These are phyloP conservation scores for Planococcus citri DNA, from an alignment of 1,140 invertebrate species.

Conservation along the genomic window DNA sequence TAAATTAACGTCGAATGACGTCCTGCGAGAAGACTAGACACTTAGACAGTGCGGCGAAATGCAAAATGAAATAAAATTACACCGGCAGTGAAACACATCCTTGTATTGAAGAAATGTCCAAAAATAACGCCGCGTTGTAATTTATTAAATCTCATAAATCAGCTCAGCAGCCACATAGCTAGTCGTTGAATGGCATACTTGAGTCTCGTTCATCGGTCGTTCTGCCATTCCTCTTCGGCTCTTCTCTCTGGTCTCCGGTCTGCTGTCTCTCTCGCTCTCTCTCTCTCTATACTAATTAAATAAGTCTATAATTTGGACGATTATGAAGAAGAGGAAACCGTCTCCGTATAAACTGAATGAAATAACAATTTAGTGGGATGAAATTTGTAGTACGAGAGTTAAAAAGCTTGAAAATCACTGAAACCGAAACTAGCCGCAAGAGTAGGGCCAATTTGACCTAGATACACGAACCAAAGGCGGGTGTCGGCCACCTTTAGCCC, in stretches of 20 bases:
- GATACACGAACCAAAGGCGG: slow-evolving; percentile 5
- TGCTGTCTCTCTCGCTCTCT: too few species aligned
- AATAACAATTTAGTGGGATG: slow-evolving; percentile 3
- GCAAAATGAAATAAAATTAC: too few species aligned
- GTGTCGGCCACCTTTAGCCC: slow-evolving; percentile 17
- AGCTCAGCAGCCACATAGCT: too few species aligned
- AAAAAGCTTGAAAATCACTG: slow-evolving; percentile 19
- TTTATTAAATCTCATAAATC: background rate
- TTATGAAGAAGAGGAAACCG: background rate
- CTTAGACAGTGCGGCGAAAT: too few species aligned
- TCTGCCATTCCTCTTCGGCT: too few species aligned
- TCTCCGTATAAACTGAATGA: background rate
- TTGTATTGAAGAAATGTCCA: background rate
- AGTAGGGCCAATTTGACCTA: slow-evolving; percentile 18
- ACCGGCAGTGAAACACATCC: too few species aligned
- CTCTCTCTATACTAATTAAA: background rate
- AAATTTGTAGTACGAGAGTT: background rate
- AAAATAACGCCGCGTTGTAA: background rate
- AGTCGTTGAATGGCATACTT: background rate
- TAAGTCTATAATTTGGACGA: background rate
- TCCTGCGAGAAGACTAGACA: too few species aligned
- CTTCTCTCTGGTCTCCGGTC: too few species aligned
- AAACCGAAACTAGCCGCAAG: background rate
- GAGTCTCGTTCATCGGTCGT: background rate
- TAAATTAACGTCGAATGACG: too few species aligned